Evolutionary conservation across 2,888 invertebrate species (phyloP).

Genomic region (Peribatodes rhomboidaria): DNA sequence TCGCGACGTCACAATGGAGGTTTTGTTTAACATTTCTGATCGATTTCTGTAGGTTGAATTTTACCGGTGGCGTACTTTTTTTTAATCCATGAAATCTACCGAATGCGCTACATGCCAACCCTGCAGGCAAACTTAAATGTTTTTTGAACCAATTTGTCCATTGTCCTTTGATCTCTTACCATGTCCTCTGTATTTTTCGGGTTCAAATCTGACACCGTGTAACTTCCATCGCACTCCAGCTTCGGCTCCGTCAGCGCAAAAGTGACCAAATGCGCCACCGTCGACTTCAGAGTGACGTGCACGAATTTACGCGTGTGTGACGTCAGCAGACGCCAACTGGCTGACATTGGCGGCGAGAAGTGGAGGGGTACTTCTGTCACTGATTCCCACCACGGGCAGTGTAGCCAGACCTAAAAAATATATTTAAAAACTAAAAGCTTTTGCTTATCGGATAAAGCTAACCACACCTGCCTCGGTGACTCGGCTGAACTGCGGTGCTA

Average conservation of each 20-base stretch:
- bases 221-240: slow-evolving; percentile 87
- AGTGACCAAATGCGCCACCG: slow-evolving; percentile 85
- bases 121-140: too few species aligned
- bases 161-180: too few species aligned
- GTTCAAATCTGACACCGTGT: slow-evolving; percentile 89
- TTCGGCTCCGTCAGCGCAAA: slow-evolving; percentile 80
- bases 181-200: slow-evolving; percentile 87
- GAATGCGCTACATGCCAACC: too few species aligned
- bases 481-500: too few species aligned
- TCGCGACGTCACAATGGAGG: too few species aligned
- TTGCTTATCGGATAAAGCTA: too few species aligned
- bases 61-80: too few species aligned
- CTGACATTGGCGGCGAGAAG: slow-evolving; percentile 94
- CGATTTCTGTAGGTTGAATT: too few species aligned
- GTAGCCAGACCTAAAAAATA: slow-evolving; percentile 87
- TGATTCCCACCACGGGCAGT: slow-evolving; percentile 92
- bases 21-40: too few species aligned
- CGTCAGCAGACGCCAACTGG: slow-evolving; percentile 93
- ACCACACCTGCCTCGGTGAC: too few species aligned
- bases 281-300: slow-evolving; percentile 91
- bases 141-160: too few species aligned
- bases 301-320: slow-evolving; percentile 94
- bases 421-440: neutral
- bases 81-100: too few species aligned
- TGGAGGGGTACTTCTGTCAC: slow-evolving; percentile 91